These are phyloP conservation scores for Ylistrum balloti DNA, from an alignment of 1,140 invertebrate species.

Conservation along the genomic window DNA sequence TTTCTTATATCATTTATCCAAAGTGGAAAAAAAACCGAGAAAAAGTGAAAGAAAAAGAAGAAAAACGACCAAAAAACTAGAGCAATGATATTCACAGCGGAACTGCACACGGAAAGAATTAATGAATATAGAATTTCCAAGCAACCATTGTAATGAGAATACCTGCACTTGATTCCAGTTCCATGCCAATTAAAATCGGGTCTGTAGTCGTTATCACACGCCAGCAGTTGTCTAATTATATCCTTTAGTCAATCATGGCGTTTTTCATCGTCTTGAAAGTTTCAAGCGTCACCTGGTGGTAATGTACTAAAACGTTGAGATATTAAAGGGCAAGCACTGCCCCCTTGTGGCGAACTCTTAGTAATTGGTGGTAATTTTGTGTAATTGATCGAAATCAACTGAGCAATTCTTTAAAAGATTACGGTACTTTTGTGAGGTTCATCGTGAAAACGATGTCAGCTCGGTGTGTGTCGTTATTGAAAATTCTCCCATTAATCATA, in stretches of 20 bases:
- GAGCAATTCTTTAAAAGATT: neutral
- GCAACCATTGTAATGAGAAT: neutral
- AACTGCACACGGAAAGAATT: neutral
- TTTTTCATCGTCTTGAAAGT: neutral
- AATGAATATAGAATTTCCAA: neutral
- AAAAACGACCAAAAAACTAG: neutral
- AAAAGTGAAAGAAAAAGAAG: too few species aligned
- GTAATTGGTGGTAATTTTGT: conserved; percentile 6
- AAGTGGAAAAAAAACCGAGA: too few species aligned
- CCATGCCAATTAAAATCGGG: neutral
- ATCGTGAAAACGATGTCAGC: neutral
- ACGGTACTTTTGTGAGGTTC: neutral
- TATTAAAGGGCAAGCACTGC: neutral
- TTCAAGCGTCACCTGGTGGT: conserved; percentile 30
- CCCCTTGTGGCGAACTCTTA: neutral
- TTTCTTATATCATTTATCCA: neutral
- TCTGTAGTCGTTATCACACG: neutral
- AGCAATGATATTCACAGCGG: neutral
- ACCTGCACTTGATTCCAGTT: neutral
- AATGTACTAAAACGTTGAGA: neutral
- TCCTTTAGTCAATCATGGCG: neutral
- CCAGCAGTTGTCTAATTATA: neutral
- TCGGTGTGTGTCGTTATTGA: too few species aligned
- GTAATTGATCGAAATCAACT: neutral
- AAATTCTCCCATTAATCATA: too few species aligned